Conservation (phyloP, 2,888 invertebrate genomes). For the Caenorhabditis drosophilae region DNA sequence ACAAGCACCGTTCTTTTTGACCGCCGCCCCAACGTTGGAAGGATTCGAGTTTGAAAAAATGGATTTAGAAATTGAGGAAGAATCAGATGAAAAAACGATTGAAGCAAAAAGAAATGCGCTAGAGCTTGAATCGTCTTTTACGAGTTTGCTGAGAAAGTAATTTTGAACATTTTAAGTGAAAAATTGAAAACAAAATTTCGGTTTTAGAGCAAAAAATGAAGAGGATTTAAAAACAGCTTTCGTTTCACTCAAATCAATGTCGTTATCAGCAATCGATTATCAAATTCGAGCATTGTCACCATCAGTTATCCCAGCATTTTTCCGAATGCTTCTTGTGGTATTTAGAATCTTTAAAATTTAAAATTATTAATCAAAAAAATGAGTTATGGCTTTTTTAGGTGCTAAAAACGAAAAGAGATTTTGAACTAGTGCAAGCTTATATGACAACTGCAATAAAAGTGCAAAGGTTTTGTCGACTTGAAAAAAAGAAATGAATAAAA, state of each 20-base stretch:
- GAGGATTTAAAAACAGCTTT: slow-evolving; percentile 38
- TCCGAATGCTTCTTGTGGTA: slow-evolving; percentile 55
- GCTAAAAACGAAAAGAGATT: slow-evolving; percentile 81
- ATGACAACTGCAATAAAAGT: slow-evolving; percentile 85
- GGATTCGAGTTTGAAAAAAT: slow-evolving; percentile 77
- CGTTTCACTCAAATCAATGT: slow-evolving; percentile 44
- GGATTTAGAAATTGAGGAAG: slow-evolving; percentile 13
- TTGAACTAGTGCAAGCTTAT: slow-evolving; percentile 89
- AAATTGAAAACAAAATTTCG: neutral
- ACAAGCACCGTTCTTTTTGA: slow-evolving; percentile 92
- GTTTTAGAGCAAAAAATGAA: slow-evolving; percentile 38
- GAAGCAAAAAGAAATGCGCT: slow-evolving; percentile 53
- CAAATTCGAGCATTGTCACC: slow-evolving; percentile 56
- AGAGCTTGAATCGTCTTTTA: slow-evolving; percentile 54
- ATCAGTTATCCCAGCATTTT: slow-evolving; percentile 43
- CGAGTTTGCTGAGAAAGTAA: slow-evolving; percentile 25
- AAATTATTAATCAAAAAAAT: neutral
- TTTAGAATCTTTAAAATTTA: neutral
- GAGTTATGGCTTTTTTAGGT: slow-evolving; percentile 72
- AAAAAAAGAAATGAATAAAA: neutral
- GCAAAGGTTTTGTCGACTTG: slow-evolving; percentile 42
- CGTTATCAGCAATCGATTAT: slow-evolving; percentile 61
- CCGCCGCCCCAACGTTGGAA: slow-evolving; percentile 84
- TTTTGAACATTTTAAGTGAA: slow-evolving; percentile 1
- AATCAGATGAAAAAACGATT: slow-evolving; percentile 28